phyloP scores from a whole-genome alignment of 2,113 vertebrate species.

The Protobothrops flavoviridis region DNA sequence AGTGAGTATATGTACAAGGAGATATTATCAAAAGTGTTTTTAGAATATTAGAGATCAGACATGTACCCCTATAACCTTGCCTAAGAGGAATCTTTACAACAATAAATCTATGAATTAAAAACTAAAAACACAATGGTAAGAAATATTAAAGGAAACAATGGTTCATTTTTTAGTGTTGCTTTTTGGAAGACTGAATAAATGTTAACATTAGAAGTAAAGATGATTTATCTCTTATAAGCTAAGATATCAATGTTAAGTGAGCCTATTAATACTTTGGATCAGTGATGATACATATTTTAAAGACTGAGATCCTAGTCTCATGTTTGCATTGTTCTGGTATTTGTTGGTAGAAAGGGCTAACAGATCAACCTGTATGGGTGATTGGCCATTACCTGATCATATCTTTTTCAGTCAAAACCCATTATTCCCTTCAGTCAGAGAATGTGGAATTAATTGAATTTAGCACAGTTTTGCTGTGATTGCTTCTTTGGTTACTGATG shows the following conservation, averaged over 20 bases:
- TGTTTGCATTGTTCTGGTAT: neutral
- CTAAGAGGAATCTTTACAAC: constrained; percentile 54
- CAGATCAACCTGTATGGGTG: neutral
- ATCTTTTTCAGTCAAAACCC: neutral
- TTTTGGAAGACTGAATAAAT: constrained; percentile 14
- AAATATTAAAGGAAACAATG: neutral
- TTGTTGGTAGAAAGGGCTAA: neutral
- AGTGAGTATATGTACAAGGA: constrained; percentile 41
- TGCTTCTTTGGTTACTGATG: neutral
- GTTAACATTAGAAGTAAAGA: neutral
- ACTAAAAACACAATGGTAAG: constrained; percentile 12
- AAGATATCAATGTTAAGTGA: neutral
- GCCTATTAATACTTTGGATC: neutral
- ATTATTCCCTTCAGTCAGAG: neutral
- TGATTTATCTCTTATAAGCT: neutral
- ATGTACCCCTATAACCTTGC: constrained; percentile 47
- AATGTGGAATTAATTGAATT: neutral
- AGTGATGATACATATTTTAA: neutral
- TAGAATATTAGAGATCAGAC: constrained; percentile 49
- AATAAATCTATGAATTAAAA: neutral
- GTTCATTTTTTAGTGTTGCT: constrained; percentile 7
- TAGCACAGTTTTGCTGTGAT: neutral
- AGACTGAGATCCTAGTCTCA: neutral
- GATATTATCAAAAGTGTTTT: constrained; percentile 58
- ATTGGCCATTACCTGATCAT: neutral